Evolutionary conservation across 2,888 invertebrate genomes (phyloP), one percentile per base, ranked within the genome.

Genomic region (Tipula unca): DNA sequence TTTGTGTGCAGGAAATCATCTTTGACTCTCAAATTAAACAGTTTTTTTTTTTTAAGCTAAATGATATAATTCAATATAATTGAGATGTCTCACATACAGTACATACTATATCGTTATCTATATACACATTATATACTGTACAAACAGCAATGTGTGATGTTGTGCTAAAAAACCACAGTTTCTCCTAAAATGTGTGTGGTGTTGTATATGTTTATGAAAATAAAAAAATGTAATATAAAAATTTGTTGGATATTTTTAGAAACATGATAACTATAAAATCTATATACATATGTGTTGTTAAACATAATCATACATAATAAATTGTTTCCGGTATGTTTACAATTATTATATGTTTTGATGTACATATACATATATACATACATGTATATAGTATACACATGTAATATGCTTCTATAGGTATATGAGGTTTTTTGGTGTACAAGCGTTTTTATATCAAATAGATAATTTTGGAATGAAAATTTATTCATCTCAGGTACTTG

Each of bases 301-400:
- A 69, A 69, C 69, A 69, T 69, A 69, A 69, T 69, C 69, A 69
- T 69, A 69, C 69, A 69, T 69, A 69, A 69, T 69, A 69, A 69
- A 69, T 69, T 69, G 25, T 25, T 69, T 69, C 69, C 69, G 69
- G 20, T 69, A 69, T 69, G 69, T 69, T 69, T 69, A 69, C 69
- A 69, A 69, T 69, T 69, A 69, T 69, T 69, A 69, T 69, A 69
- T 69, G 69, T 69, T 69, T 69, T 69, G 25, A 69, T 69, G 69
- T 48, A 48, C n/a, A 48, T 17, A 48, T 17, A 48, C 17, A 17
- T 48, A 39, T n/a, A n/a, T n/a, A n/a, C n/a, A n/a, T n/a, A n/a
- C n/a, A n/a, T n/a, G n/a, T n/a, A n/a, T n/a, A n/a, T n/a, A n/a
- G n/a, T n/a, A n/a, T n/a, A n/a, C n/a, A n/a, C n/a, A n/a, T n/a